Conservation (phyloP, 2,113 vertebrate genomes). For the Nannospalax galili region DNA sequence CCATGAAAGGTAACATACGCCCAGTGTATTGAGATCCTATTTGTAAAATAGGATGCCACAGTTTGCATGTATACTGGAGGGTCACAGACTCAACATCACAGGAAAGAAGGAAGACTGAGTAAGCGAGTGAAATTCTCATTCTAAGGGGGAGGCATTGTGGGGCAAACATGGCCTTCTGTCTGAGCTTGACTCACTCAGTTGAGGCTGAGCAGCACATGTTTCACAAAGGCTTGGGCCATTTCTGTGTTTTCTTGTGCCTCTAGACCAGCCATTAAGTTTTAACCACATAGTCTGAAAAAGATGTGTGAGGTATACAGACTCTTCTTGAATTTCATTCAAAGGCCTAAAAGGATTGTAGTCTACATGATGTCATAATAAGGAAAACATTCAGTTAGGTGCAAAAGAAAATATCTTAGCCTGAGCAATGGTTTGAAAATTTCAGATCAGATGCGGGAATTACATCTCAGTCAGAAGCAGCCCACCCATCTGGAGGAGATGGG, state of each 20-base stretch:
- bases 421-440: not conserved
- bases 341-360: not conserved
- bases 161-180: not conserved
- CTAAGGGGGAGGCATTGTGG: not conserved
- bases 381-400: not conserved
- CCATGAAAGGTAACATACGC: not conserved
- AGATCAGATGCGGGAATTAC: slow-evolving; percentile 24
- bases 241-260: not conserved
- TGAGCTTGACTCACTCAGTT: not conserved
- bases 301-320: not conserved
- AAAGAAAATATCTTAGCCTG: slow-evolving; percentile 33
- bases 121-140: not conserved
- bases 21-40: not conserved
- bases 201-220: not conserved
- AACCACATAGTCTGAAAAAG: not conserved
- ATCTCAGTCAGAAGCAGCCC: not conserved
- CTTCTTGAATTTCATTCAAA: not conserved
- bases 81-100: not conserved
- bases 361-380: not conserved
- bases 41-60: not conserved
- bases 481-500: not conserved
- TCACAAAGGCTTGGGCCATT: not conserved
- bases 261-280: not conserved
- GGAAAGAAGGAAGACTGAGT: not conserved
- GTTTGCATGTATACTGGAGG: not conserved